Evolutionary conservation across 2,797 vertebrate genomes (phyloP).

Genomic region (Pangasius sanitwongsei): DNA sequence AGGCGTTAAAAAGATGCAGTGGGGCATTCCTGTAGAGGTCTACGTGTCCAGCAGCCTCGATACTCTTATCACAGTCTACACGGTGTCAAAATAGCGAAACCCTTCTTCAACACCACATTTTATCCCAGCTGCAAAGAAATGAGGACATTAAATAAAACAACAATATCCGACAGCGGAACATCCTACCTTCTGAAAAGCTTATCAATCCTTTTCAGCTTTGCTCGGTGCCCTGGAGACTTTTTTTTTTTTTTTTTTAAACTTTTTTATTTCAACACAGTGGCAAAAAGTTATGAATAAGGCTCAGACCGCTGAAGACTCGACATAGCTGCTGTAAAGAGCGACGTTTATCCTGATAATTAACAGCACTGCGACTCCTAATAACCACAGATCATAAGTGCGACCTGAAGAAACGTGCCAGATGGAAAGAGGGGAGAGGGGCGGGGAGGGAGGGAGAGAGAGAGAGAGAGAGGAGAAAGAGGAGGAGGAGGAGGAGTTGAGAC

Average conservation of each 20-base stretch:
- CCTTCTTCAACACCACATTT: neutral
- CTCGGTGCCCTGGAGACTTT: neutral
- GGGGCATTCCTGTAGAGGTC: conserved; percentile 11
- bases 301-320: conserved; percentile 24
- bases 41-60: conserved; percentile 36
- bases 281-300: conserved; percentile 17
- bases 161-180: neutral
- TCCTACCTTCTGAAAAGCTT: conserved; percentile 33
- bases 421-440: conserved; percentile 55
- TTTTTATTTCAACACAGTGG: neutral
- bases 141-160: neutral
- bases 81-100: neutral
- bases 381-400: conserved; percentile 57
- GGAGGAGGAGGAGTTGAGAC: conserved; percentile 48
- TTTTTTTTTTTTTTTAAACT: neutral
- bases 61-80: neutral
- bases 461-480: conserved; percentile 38
- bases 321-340: conserved; percentile 42
- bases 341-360: conserved; percentile 8
- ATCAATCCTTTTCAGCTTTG: neutral
- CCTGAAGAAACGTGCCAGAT: conserved; percentile 69
- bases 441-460: conserved; percentile 53
- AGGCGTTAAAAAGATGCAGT: neutral
- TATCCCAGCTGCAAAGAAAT: neutral
- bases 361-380: conserved; percentile 11